Evolutionary conservation across 2,797 vertebrate species (phyloP).

Genomic region (Meda fulgida): DNA sequence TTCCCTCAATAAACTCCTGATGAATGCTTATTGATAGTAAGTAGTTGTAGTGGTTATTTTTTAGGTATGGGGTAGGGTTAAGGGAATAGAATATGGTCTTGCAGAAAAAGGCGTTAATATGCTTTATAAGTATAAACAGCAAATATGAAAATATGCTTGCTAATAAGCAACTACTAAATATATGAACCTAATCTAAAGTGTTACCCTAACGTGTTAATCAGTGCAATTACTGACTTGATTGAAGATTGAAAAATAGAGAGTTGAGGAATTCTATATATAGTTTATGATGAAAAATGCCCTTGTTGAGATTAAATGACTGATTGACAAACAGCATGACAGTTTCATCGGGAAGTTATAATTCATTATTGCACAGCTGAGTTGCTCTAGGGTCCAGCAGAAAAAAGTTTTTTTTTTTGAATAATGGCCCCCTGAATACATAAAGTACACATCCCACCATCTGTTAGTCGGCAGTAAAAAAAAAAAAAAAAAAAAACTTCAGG

Average conservation of each 20-base stretch:
- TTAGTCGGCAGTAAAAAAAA: slow-evolving; percentile 42
- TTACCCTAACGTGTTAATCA: slow-evolving; percentile 24
- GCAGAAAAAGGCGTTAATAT: no score
- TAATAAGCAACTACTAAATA: background rate
- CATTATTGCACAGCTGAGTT: slow-evolving; percentile 38
- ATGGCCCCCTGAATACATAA: slow-evolving; percentile 32
- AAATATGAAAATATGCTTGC: background rate
- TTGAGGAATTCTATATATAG: background rate
- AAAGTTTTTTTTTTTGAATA: slow-evolving; percentile 32
- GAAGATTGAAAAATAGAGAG: background rate
- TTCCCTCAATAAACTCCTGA: background rate
- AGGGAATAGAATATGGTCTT: no score
- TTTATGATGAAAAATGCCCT: slow-evolving; percentile 10
- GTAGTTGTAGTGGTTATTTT: no score
- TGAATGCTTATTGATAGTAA: no score
- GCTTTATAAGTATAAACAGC: no score
- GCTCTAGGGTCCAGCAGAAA: slow-evolving; percentile 38
- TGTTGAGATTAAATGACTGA: slow-evolving; percentile 21
- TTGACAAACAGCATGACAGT: slow-evolving; percentile 30
- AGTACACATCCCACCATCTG: slow-evolving; percentile 56
- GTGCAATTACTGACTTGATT: slow-evolving; percentile 18
- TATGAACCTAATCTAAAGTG: background rate
- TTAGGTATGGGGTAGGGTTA: no score
- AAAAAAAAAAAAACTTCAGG: slow-evolving; percentile 30
- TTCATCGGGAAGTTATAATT: slow-evolving; percentile 37